Base-by-base conservation (phyloP, 2,888 invertebrate genomes). In the Brenthis daphne region DNA sequence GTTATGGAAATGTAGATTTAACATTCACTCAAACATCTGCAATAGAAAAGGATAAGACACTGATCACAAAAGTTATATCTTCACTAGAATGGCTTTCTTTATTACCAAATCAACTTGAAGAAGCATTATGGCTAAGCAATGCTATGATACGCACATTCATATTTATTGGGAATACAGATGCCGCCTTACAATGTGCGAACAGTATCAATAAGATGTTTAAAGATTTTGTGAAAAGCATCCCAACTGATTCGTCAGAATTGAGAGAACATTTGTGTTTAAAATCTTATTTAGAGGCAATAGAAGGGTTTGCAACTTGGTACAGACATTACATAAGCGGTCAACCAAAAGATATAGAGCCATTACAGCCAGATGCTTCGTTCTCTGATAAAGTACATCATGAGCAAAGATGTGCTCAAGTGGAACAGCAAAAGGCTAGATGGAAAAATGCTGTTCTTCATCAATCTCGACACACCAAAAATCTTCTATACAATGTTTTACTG, bases 281-380 rank as follows among this genome's bases (percentile, higher is more conserved):
- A 86, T 95, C 97, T 0, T 99, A 98, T 84, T 90, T 99, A 75
- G 96, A 97, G 79, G 98, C 97, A 4, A 94, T 97, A 71, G 97
- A 98, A 85, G 95, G 96, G 8, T 98, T 98, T 87, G 95, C 96
- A 73, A 96, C 97, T 77, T 99, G 98, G 98, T 97, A 97, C 76
- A 95, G 96, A 74, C 95, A 97, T 80, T 97, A 94, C 76, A 95
- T 97, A 81, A 96, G 96, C 80, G 95, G 95, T 0, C 95, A 96
- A 84, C 99, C 98, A 0, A 93, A 94, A 66, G 94, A 95, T 72
- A 95, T 96, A 0, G 94, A 95, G 54, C 87, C 93, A 14, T 84
- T 95, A 47, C 85, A 93, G 0, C 81, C 93, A 16, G 94, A 94
- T 77, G 94, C 95, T 6, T 95, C 96, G 60, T 98, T 98, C 82